phyloP scores from a whole-genome alignment of 1,140 invertebrate genomes.

The Scaptomyza pallida region DNA sequence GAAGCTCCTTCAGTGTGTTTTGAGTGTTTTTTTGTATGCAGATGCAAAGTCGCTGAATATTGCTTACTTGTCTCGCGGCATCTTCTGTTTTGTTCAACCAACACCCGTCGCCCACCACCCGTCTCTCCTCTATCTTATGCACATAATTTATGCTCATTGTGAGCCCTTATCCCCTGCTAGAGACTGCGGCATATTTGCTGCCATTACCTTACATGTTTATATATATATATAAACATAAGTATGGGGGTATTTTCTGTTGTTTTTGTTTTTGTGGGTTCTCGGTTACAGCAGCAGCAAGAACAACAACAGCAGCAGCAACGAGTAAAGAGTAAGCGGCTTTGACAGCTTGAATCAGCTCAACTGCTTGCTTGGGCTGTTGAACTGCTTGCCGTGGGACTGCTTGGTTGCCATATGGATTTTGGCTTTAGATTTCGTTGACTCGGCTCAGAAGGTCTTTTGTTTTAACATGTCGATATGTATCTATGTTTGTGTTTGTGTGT shows the following conservation, averaged over 20 bases:
- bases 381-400: slow-evolving; percentile 4
- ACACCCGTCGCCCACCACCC: too few species aligned
- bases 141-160: slow-evolving; percentile 79
- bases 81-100: slow-evolving; percentile 12
- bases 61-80: slow-evolving; percentile 22
- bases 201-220: slow-evolving; percentile 3
- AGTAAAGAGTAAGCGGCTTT: slow-evolving; percentile 44
- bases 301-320: slow-evolving; percentile 5
- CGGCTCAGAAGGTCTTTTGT: slow-evolving; percentile 71
- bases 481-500: neutral
- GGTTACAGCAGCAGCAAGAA: slow-evolving; percentile 19
- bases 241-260: slow-evolving; percentile 4
- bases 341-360: neutral
- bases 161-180: slow-evolving; percentile 32
- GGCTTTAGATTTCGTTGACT: slow-evolving; percentile 74
- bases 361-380: slow-evolving; percentile 26
- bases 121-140: slow-evolving; percentile 26
- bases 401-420: slow-evolving; percentile 61
- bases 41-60: slow-evolving; percentile 9
- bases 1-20: slow-evolving; percentile 19
- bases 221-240: too few species aligned
- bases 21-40: slow-evolving; percentile 39
- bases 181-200: slow-evolving; percentile 44
- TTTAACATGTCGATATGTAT: slow-evolving; percentile 38
- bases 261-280: slow-evolving; percentile 24